Evolutionary conservation across 2,797 vertebrate species (phyloP), one percentile per base, ranked within the genome.

Genomic region (Meriones psammophilus): DNA sequence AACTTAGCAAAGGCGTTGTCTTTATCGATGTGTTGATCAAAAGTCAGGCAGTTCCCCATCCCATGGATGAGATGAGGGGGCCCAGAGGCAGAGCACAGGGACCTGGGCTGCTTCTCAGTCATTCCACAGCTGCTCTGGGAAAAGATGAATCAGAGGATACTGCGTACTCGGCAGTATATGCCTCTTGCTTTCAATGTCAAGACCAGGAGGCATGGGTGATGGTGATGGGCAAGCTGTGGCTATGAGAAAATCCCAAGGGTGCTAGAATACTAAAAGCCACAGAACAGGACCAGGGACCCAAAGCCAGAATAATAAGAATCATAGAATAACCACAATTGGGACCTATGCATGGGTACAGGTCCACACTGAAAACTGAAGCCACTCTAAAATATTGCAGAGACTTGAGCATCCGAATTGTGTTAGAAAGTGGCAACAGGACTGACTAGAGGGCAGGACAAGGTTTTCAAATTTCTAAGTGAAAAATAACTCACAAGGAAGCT

Each of bases 401-500:
- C 36, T 7, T 12, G 5, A 5, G 56, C 50, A 69, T 92, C 30
- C 69, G 24, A 94, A 79, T 74, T 83, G 26, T 71, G 33, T 26
- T 54, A 81, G 80, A 26, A 81, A 50, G n/a, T 50, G 42, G 30
- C 62, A 91, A 20, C n/a, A 20, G 54, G 69, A 85, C 80, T 88
- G 76, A 76, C n/a, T 81, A 76, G 50, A 80, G 79, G 74, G 64
- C 39, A 36, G 42, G 6, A n/a, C 1, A 46, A n/a, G 36, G 17
- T n/a, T 84, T 93, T 92, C 79, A 84, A 54, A 93, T 28, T 81
- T 93, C 46, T 78, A 91, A 71, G 22, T 62, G 56, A 10, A 87
- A 96, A 84, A 76, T 87, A 18, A 56, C 76, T 93, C 91, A 66
- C 39, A 50, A 76, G 84, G 73, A 89, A 69, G 7, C 22, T 85